A percentile compares a stretch with the other conserved stretches of the same genome.
Conservation (phyloP, 2,113 vertebrate species). For the Chascanopsetta lugubris region DNA sequence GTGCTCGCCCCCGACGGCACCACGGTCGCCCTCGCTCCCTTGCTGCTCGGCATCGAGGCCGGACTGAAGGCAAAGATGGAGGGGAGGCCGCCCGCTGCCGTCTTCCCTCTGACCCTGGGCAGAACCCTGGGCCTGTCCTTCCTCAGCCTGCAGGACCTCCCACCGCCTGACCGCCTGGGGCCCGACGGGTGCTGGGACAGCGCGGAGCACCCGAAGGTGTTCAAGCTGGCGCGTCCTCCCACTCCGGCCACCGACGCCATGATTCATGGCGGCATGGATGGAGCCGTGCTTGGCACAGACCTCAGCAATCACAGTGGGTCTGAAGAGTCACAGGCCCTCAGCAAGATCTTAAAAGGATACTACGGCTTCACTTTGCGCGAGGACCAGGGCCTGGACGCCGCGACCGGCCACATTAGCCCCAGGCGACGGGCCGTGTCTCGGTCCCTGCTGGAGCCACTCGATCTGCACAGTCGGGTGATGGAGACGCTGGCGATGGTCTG, state of each 20-base stretch:
- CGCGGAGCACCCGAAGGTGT: slow-evolving; percentile 72
- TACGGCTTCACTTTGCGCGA: slow-evolving; percentile 70
- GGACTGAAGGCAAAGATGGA: slow-evolving; percentile 69
- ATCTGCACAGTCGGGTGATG: slow-evolving; percentile 76
- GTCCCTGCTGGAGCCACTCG: slow-evolving; percentile 37
- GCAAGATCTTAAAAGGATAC: slow-evolving; percentile 79
- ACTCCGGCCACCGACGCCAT: slow-evolving; percentile 78
- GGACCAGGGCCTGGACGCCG: slow-evolving; percentile 27
- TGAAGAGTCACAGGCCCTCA: slow-evolving; percentile 53
- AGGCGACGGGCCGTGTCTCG: slow-evolving; percentile 78
- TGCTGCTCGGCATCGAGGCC: slow-evolving; percentile 79
- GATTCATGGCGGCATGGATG: slow-evolving; percentile 88
- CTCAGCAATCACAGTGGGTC: slow-evolving; percentile 54
- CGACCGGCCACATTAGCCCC: slow-evolving; percentile 73
- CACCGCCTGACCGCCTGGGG: slow-evolving; percentile 61
- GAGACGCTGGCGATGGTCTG: slow-evolving; percentile 76
- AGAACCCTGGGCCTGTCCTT: slow-evolving; percentile 80
- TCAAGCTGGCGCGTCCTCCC: slow-evolving; percentile 70
- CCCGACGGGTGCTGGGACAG: slow-evolving; percentile 87
- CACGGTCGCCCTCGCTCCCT: slow-evolving; percentile 79
- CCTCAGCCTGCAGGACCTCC: slow-evolving; percentile 59
- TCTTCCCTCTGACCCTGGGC: slow-evolving; percentile 80
- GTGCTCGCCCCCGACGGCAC: slow-evolving; percentile 86
- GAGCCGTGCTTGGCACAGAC: slow-evolving; percentile 78
- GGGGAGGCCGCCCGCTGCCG: neutral